These are phyloP conservation scores for Lepidocyrtoides sp. DNA, from an alignment of 2,888 invertebrate species.

Conservation along the genomic window DNA sequence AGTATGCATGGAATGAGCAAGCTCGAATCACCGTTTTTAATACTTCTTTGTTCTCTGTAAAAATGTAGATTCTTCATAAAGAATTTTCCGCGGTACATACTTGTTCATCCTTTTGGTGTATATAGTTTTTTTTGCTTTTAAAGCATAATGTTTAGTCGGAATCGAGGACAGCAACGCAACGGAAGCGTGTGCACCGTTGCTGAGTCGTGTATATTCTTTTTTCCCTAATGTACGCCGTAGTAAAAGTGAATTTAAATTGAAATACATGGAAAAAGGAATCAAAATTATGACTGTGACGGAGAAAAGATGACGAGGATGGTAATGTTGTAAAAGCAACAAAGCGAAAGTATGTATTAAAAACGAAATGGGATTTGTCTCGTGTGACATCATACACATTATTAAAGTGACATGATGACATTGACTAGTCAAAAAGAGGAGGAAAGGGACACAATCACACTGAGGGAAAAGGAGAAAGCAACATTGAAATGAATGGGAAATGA, in stretches of 20 bases:
- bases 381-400: conserved; percentile 48
- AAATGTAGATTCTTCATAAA: not conserved
- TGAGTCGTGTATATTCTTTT: not conserved
- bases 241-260: conserved; percentile 26
- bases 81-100: not conserved
- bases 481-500: not conserved
- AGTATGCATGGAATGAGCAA: not conserved
- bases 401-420: conserved; percentile 66
- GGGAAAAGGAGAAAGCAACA: conserved; percentile 16
- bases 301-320: not conserved
- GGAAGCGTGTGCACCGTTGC: not conserved
- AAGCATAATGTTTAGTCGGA: conserved; percentile 37
- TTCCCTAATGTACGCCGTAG: not conserved
- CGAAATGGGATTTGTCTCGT: conserved; percentile 63
- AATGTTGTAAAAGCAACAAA: not conserved
- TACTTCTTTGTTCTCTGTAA: conserved; percentile 10
- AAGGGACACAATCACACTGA: not conserved
- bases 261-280: conserved; percentile 2
- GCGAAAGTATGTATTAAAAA: conserved; percentile 23
- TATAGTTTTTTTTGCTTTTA: conserved; percentile 55
- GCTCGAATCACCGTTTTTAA: not conserved
- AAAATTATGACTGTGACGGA: conserved; percentile 23
- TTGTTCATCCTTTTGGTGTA: not conserved
- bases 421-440: conserved; percentile 46
- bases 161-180: conserved; percentile 15